These are phyloP conservation scores for Lepidurus packardi DNA, from an alignment of 1,140 invertebrate species.

Conservation along the genomic window DNA sequence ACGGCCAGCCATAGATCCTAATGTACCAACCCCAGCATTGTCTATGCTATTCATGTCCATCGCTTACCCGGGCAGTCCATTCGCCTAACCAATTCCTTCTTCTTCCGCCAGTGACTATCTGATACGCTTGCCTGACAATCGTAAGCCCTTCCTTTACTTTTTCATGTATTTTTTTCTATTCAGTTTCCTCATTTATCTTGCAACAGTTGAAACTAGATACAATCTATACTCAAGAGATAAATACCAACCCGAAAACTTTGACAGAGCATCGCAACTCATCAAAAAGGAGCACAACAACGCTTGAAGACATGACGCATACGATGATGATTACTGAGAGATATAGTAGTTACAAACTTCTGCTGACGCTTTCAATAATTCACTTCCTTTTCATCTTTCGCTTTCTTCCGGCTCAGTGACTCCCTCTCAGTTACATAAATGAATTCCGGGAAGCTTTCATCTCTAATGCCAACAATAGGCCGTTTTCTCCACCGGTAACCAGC, in stretches of 20 bases:
- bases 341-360: neutral
- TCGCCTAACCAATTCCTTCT: neutral
- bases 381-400: neutral
- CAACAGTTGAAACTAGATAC: neutral
- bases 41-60: neutral
- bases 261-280: neutral
- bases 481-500: neutral
- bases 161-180: neutral
- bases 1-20: neutral
- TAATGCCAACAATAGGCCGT: neutral
- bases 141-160: conserved; percentile 9
- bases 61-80: neutral
- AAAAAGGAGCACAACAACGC: neutral
- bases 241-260: neutral
- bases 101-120: neutral
- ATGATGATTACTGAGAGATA: neutral
- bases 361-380: conserved; percentile 19
- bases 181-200: conserved; percentile 11
- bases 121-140: conserved; percentile 5
- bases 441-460: neutral
- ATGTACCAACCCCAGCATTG: neutral
- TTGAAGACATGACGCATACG: neutral
- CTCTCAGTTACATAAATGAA: neutral
- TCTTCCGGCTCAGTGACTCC: neutral
- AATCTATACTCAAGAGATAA: neutral